These are phyloP conservation scores for Protophormia terraenovae DNA, from an alignment of 2,888 invertebrate genomes.

Conservation along the genomic window DNA sequence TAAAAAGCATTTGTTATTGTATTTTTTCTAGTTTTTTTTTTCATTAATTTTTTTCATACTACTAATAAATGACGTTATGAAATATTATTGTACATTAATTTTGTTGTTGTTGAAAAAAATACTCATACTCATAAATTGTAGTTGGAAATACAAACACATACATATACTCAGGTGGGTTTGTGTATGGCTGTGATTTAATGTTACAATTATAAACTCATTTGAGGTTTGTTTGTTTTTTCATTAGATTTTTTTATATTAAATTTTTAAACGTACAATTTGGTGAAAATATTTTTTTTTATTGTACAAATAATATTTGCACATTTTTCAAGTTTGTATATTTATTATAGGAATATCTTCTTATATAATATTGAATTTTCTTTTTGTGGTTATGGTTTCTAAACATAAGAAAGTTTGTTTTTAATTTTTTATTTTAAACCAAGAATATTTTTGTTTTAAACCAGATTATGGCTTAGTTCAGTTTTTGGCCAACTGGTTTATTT, in stretches of 20 bases:
- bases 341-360: background rate
- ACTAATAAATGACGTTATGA: constrained; percentile 43
- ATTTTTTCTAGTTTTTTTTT: background rate
- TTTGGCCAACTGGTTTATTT: too few relatives aligned
- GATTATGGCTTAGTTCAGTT: too few relatives aligned
- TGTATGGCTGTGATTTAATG: constrained; percentile 9
- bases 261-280: constrained; percentile 9
- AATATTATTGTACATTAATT: constrained; percentile 27
- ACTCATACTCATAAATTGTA: background rate
- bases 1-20: constrained; percentile 33
- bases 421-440: too few relatives aligned
- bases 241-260: background rate
- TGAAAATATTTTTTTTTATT: constrained; percentile 32
- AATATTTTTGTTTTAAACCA: too few relatives aligned
- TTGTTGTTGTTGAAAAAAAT: background rate
- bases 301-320: background rate
- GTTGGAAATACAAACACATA: too few relatives aligned
- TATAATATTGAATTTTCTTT: background rate
- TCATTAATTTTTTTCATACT: background rate
- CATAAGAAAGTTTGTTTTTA: too few relatives aligned
- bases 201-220: constrained; percentile 3
- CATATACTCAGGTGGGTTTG: background rate
- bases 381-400: background rate
- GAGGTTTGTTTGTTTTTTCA: background rate
- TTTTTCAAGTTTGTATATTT: constrained; percentile 23